These are phyloP conservation scores for Myotis myotis DNA, from an alignment of 2,797 vertebrate species.

Conservation along the genomic window DNA sequence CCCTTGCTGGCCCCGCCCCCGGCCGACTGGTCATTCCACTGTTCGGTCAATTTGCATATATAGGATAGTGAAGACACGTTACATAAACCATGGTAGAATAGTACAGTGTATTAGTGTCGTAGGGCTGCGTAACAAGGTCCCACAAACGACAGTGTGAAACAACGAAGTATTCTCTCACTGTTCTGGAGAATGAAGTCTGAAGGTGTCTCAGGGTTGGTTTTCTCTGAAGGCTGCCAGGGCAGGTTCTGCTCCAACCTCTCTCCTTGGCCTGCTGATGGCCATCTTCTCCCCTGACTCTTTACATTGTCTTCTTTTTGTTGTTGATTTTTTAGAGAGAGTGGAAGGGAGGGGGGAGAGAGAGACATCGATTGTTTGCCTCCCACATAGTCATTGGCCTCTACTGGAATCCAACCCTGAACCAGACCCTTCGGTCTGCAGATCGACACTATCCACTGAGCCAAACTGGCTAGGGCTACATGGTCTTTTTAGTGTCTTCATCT, in stretches of 20 bases:
- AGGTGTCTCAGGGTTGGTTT: background rate
- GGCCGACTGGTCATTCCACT: too few relatives aligned
- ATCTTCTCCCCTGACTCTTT: background rate
- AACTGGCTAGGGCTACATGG: too few relatives aligned
- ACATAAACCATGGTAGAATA: background rate
- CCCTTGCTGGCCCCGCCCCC: accelerated
- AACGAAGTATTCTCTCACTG: background rate
- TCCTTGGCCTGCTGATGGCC: background rate
- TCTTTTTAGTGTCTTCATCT: background rate
- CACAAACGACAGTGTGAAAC: background rate
- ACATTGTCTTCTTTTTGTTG: background rate
- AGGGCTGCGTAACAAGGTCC: background rate
- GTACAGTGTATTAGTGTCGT: background rate
- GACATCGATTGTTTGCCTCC: too few relatives aligned
- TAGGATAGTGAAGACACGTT: background rate
- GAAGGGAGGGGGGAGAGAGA: background rate
- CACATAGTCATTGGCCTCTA: too few relatives aligned
- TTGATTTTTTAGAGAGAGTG: too few relatives aligned
- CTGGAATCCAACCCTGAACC: too few relatives aligned
- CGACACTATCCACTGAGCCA: too few relatives aligned
- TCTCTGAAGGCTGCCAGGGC: background rate
- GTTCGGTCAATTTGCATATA: too few relatives aligned
- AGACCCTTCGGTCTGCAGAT: too few relatives aligned
- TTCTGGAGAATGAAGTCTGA: background rate
- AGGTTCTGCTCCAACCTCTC: background rate